These are phyloP conservation scores for Andrena fulva DNA, from an alignment of 2,888 invertebrate genomes.

Conservation along the genomic window DNA sequence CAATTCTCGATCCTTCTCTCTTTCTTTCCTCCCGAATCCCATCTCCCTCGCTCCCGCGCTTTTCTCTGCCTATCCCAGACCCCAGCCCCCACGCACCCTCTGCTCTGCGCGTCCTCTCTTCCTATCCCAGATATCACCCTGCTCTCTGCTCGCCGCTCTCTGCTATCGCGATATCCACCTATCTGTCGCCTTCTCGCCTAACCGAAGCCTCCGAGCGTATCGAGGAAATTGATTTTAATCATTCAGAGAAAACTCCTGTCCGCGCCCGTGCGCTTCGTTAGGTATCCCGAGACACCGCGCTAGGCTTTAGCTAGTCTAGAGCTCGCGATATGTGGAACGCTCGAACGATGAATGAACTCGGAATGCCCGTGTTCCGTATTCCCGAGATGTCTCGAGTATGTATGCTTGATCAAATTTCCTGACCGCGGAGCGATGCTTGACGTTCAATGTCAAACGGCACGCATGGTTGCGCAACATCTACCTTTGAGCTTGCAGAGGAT, in stretches of 20 bases:
- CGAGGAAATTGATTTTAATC: constrained; percentile 8
- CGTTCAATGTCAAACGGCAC: background rate
- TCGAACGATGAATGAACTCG: too few species aligned
- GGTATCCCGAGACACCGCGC: too few species aligned
- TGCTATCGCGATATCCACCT: background rate
- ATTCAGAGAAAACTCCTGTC: background rate
- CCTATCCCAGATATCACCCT: constrained; percentile 29
- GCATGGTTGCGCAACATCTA: background rate
- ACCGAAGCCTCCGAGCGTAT: constrained; percentile 6
- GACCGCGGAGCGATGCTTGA: too few species aligned
- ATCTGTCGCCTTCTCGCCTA: background rate
- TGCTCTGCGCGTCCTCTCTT: constrained; percentile 11
- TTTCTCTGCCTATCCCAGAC: background rate
- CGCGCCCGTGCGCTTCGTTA: background rate
- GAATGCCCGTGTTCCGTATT: too few species aligned
- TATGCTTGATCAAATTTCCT: too few species aligned
- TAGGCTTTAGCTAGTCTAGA: too few species aligned
- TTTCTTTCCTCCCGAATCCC: constrained; percentile 33
- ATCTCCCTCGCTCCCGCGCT: constrained; percentile 8
- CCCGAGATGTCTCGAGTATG: too few species aligned
- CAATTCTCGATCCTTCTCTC: constrained; percentile 37
- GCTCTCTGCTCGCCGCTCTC: constrained; percentile 12
- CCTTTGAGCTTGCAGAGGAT: background rate
- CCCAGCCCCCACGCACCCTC: background rate
- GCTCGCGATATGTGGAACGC: too few species aligned